Evolutionary conservation across 2,888 invertebrate species (phyloP).

Genomic region (Cistogaster globosa): DNA sequence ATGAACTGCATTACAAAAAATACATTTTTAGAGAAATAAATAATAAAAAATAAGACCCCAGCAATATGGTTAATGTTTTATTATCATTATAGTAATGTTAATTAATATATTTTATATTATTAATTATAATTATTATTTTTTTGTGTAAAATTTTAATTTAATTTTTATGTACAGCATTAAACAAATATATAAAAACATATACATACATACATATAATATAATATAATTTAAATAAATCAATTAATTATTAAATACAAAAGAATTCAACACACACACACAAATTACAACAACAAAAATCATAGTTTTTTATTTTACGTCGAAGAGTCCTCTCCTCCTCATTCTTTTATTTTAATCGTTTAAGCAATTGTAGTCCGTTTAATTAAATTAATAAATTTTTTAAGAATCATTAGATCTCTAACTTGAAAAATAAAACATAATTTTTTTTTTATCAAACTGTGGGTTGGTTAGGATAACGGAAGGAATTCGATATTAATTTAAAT

Average conservation of each 20-base stretch:
- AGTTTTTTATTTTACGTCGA: constrained; percentile 53
- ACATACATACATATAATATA: constrained; percentile 54
- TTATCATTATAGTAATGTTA: constrained; percentile 69
- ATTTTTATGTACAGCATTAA: constrained; percentile 72
- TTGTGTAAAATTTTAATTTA: constrained; percentile 68
- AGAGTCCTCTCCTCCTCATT: not conserved
- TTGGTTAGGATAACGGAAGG: not conserved
- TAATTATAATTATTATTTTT: constrained; percentile 49
- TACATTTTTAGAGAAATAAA: constrained; percentile 45
- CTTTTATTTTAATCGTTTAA: not conserved
- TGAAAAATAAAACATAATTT: constrained; percentile 13
- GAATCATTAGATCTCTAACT: constrained; percentile 50
- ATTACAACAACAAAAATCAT: constrained; percentile 54
- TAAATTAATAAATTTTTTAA: constrained; percentile 54
- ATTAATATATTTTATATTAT: constrained; percentile 62
- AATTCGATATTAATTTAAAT: too few species aligned
- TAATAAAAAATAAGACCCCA: constrained; percentile 68
- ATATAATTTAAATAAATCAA: constrained; percentile 70
- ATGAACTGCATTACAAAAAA: constrained; percentile 59
- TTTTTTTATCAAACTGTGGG: constrained; percentile 21
- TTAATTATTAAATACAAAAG: constrained; percentile 67
- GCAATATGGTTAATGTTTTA: constrained; percentile 72
- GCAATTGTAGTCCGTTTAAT: constrained; percentile 45
- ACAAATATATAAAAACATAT: constrained; percentile 57
- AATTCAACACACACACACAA: constrained; percentile 69